Evolutionary conservation across 2,797 vertebrate species (phyloP), one percentile per base, ranked within the genome.

Genomic region (Bovichtus diacanthus): DNA sequence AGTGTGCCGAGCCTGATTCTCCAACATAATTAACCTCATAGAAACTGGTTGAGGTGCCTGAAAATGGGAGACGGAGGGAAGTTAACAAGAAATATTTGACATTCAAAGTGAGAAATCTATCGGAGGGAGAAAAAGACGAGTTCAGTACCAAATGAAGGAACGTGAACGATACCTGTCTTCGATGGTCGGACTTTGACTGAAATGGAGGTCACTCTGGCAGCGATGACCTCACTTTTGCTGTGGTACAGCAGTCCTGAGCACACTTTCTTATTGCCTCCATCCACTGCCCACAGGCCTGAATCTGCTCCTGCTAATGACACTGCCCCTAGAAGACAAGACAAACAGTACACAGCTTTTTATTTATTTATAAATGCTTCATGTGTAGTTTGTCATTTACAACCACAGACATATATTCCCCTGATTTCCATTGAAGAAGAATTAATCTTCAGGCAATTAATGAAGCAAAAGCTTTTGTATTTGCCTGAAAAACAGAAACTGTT

Each of bases 181-280:
- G 85, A 88, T 2, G 93, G 92, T 49, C 95, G 94, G 44, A 58
- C 87, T 82, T 96, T 99, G 19, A 93, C 72, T 46, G 96, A 92
- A 63, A 99, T 84, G 9, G 95, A 91, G 0, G 95, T 93, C 9
- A 99, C 97, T 0, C 85, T 95, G 34, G 93, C 96, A 0, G 90
- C 25, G 80, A 98, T 93, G 47, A 99, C 91, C 9, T 96, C 95
- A 3, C 96, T 95, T 90, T 96, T 98, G 74, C 97, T 96, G 74
- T 96, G 67, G 64, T 95, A 96, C 54, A 99, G 84, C 19, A 99
- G 96, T 12, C 96, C 96, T 0, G 85, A 91, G 58, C 97, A 99
- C 46, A 98, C 95, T 1, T 91, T 93, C 74, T 96, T 97, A 85
- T 99, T 99, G 1, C 98, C 98, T 7, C 96, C 98, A 76, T 97